Evolutionary conservation across 2,888 invertebrate genomes (phyloP).

Genomic region (Phaedon cochleariae): DNA sequence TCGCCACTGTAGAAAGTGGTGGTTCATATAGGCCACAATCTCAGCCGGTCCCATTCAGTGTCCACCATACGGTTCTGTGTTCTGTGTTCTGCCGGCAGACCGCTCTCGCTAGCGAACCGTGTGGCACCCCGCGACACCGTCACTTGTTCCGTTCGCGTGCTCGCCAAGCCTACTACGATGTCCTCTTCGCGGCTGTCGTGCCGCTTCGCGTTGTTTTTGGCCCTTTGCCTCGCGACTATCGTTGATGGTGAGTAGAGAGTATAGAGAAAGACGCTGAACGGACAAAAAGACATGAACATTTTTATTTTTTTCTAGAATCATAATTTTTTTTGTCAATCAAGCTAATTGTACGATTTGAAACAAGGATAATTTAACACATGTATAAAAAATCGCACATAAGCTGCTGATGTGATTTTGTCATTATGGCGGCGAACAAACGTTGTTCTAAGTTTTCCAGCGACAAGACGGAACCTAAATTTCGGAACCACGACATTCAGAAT

Average conservation of each 20-base stretch:
- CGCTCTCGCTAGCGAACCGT: slow-evolving; percentile 28
- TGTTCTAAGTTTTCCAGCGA: too few relatives aligned
- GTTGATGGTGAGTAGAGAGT: slow-evolving; percentile 23
- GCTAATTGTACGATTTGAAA: too few relatives aligned
- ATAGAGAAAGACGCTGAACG: too few relatives aligned
- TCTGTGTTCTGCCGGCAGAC: slow-evolving; percentile 21
- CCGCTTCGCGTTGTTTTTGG: slow-evolving; percentile 22
- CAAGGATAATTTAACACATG: too few relatives aligned
- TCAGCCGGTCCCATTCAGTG: slow-evolving; percentile 17
- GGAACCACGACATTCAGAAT: too few relatives aligned
- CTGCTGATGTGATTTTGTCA: too few relatives aligned
- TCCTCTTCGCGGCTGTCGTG: slow-evolving; percentile 29
- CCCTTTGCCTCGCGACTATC: slow-evolving; percentile 20
- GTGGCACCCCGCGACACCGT: slow-evolving; percentile 27
- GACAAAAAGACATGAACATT: too few relatives aligned
- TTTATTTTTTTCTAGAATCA: too few relatives aligned
- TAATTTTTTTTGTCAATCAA: too few relatives aligned
- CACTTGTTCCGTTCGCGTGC: slow-evolving; percentile 18
- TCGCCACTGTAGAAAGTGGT: slow-evolving; percentile 27
- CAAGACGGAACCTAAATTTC: too few relatives aligned
- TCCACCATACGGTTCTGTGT: slow-evolving; percentile 20
- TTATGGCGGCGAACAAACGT: too few relatives aligned
- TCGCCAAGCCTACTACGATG: slow-evolving; percentile 32
- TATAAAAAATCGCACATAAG: too few relatives aligned
- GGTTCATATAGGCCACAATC: slow-evolving; percentile 36